Conservation (phyloP, 2,113 vertebrate genomes). For the Danionella cerebrum region DNA sequence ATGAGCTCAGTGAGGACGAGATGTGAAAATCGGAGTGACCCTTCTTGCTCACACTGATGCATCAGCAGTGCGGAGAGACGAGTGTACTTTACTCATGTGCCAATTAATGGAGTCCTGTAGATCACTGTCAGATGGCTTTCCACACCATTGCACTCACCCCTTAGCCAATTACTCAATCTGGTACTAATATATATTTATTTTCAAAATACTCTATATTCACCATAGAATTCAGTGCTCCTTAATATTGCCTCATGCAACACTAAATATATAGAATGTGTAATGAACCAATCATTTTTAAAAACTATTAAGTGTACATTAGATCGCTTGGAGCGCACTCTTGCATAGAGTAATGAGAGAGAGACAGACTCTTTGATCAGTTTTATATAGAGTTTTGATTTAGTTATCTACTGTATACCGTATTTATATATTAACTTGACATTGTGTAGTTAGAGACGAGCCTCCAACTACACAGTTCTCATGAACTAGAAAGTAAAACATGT, state of each 20-base stretch:
- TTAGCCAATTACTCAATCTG: conserved; percentile 40
- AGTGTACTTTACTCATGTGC: conserved; percentile 66
- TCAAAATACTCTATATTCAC: neutral
- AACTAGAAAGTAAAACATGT: too few relatives aligned
- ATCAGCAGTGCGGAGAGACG: conserved; percentile 61
- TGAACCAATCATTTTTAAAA: neutral
- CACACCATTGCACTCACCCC: conserved; percentile 52
- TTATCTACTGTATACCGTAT: too few relatives aligned
- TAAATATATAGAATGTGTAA: neutral
- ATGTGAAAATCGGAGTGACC: conserved; percentile 65
- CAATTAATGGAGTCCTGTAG: conserved; percentile 71
- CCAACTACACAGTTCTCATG: too few relatives aligned
- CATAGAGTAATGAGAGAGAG: too few relatives aligned
- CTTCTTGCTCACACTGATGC: conserved; percentile 59
- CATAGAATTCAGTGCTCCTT: too few relatives aligned
- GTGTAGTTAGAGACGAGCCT: too few relatives aligned
- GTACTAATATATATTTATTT: neutral
- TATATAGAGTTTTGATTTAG: too few relatives aligned
- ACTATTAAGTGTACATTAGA: neutral
- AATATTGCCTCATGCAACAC: too few relatives aligned
- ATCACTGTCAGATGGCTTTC: conserved; percentile 63
- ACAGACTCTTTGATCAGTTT: conserved; percentile 1
- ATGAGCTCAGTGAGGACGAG: conserved; percentile 63
- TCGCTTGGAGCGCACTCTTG: too few relatives aligned
- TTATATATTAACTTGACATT: too few relatives aligned